phyloP scores from a whole-genome alignment of 2,113 vertebrate species.

The Cyprinodon variegatus region DNA sequence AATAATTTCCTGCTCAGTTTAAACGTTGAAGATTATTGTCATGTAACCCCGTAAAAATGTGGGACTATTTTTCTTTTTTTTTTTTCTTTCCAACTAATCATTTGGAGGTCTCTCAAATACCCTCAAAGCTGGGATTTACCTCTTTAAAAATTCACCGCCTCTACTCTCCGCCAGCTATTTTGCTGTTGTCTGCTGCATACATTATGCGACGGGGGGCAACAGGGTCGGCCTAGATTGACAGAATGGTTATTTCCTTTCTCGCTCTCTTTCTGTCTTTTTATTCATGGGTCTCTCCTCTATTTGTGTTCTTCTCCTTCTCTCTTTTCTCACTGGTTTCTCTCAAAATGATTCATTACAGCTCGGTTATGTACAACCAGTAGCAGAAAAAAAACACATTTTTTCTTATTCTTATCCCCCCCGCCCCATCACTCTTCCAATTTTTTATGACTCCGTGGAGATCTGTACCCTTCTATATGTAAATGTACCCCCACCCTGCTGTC shows the following conservation, averaged over 20 bases:
- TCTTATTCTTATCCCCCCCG: conserved; percentile 5
- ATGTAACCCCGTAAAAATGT: background rate
- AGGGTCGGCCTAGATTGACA: conserved; percentile 21
- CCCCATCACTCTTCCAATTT: background rate
- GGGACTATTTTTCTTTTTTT: background rate
- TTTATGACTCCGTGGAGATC: conserved; percentile 16
- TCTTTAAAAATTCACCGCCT: background rate
- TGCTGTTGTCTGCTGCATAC: conserved; percentile 21
- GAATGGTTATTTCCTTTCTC: conserved; percentile 11
- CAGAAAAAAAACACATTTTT: conserved; percentile 8
- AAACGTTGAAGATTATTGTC: conserved; percentile 1
- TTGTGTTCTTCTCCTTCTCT: conserved; percentile 12
- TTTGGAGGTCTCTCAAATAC: background rate
- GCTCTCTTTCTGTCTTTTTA: conserved; percentile 3
- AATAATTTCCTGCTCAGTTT: background rate
- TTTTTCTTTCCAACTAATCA: background rate
- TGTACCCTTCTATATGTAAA: conserved; percentile 65
- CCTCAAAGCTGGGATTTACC: background rate
- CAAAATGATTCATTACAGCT: conserved; percentile 28
- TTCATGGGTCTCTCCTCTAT: background rate
- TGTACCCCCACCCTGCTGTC: conserved; percentile 19
- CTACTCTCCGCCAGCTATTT: conserved; percentile 8
- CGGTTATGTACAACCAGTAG: conserved; percentile 15
- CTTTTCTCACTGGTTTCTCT: conserved; percentile 5
- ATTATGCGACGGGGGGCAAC: conserved; percentile 11